These are phyloP conservation scores for Pionites leucogaster DNA, from an alignment of 2,113 vertebrate genomes.

Conservation along the genomic window DNA sequence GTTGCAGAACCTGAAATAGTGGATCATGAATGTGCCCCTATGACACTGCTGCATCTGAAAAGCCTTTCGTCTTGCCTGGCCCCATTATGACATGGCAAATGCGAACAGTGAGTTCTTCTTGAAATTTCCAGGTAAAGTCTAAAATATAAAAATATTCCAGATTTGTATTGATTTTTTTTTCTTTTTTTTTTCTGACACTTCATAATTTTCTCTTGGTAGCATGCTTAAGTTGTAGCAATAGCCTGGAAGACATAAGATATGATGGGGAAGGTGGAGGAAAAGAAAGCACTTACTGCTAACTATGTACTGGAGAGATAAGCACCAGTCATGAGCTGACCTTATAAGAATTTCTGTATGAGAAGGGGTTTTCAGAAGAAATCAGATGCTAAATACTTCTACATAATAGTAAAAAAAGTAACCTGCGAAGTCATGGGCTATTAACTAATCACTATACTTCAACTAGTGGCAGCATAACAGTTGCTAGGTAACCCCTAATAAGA, in stretches of 20 bases:
- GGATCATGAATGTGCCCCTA: neutral
- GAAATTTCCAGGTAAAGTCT: neutral
- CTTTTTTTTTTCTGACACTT: neutral
- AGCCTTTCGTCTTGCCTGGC: neutral
- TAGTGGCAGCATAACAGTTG: constrained; percentile 19
- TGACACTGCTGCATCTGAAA: neutral
- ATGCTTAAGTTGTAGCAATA: neutral
- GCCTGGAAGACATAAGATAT: neutral
- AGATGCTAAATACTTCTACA: constrained; percentile 29
- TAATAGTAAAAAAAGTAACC: constrained; percentile 40
- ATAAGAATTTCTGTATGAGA: constrained; percentile 12
- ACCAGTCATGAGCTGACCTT: neutral
- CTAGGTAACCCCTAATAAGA: constrained; percentile 46
- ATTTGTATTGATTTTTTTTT: neutral
- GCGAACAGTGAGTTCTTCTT: neutral
- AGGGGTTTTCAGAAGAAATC: constrained; percentile 28
- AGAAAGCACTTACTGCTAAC: neutral
- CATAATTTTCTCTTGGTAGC: neutral
- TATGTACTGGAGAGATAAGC: neutral
- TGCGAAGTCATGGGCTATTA: constrained; percentile 36
- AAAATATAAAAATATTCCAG: neutral
- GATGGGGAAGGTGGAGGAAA: neutral
- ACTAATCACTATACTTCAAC: constrained; percentile 43
- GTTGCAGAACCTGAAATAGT: neutral
- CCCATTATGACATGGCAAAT: neutral